A percentile compares a stretch with the other conserved stretches of the same genome.
phyloP scores from a whole-genome alignment of 1,140 invertebrate species.

The Homarus americanus region DNA sequence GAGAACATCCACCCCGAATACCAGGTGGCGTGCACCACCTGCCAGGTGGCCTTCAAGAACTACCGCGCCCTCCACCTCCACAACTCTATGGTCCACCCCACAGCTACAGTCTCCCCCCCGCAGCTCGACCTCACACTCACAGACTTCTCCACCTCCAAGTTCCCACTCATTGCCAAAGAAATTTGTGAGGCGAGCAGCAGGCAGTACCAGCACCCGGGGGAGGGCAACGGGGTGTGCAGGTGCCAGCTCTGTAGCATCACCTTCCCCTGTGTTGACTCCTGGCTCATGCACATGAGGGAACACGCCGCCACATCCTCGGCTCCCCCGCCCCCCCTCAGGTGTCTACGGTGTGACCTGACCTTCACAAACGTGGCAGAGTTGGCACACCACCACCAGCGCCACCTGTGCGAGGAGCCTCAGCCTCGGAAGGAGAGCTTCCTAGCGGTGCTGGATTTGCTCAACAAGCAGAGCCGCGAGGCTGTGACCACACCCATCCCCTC shows the following conservation, averaged over 20 bases:
- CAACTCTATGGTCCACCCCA: slow-evolving; percentile 81
- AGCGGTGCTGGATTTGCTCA: slow-evolving; percentile 86
- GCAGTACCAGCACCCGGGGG: background rate
- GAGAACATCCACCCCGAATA: slow-evolving; percentile 67
- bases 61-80: slow-evolving; percentile 85
- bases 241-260: slow-evolving; percentile 86
- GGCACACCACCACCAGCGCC: slow-evolving; percentile 76
- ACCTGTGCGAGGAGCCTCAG: slow-evolving; percentile 77
- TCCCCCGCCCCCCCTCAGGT: slow-evolving; percentile 72
- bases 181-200: slow-evolving; percentile 84
- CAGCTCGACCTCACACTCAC: slow-evolving; percentile 85
- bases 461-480: slow-evolving; percentile 73
- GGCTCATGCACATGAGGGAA: slow-evolving; percentile 80
- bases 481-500: slow-evolving; percentile 74
- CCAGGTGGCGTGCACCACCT: slow-evolving; percentile 48
- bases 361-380: slow-evolving; percentile 75
- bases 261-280: slow-evolving; percentile 86
- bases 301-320: slow-evolving; percentile 53
- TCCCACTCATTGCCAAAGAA: slow-evolving; percentile 86
- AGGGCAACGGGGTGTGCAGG: slow-evolving; percentile 80
- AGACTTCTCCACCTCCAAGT: slow-evolving; percentile 88
- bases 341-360: slow-evolving; percentile 75
- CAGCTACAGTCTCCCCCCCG: slow-evolving; percentile 61
- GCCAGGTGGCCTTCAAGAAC: slow-evolving; percentile 85
- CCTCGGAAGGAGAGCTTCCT: slow-evolving; percentile 86